Conservation (phyloP, 2,888 invertebrate genomes). For the Callyntrura sp. region DNA sequence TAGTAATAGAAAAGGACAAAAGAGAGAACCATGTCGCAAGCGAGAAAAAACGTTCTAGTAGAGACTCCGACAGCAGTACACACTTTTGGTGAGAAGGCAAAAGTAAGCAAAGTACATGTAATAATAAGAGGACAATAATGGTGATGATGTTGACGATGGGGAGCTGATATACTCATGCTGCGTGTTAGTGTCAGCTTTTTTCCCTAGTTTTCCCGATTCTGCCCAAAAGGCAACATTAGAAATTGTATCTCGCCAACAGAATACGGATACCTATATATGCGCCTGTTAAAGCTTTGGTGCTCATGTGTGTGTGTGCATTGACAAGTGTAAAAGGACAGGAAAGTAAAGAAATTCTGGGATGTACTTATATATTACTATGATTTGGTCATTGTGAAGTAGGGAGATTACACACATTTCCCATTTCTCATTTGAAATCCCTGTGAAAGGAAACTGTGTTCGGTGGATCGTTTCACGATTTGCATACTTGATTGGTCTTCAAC, state of each 20-base stretch:
- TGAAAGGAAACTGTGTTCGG: background rate
- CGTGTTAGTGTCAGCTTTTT: slow-evolving; percentile 56
- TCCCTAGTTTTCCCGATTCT: slow-evolving; percentile 68
- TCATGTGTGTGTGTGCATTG: too few species aligned
- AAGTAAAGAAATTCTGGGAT: too few species aligned
- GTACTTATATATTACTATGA: background rate
- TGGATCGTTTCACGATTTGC: background rate
- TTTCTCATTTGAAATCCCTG: background rate
- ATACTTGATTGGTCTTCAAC: background rate
- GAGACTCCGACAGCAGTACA: background rate
- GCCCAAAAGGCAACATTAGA: slow-evolving; percentile 25
- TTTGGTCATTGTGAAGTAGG: background rate
- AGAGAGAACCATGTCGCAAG: slow-evolving; percentile 48
- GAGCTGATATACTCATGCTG: slow-evolving; percentile 70
- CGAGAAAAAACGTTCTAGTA: slow-evolving; percentile 48
- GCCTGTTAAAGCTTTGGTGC: too few species aligned
- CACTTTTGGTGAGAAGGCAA: slow-evolving; percentile 36
- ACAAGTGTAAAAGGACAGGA: too few species aligned
- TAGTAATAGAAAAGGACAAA: slow-evolving; percentile 77
- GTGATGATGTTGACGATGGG: slow-evolving; percentile 71
- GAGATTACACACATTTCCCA: too few species aligned
- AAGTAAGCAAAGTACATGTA: slow-evolving; percentile 66
- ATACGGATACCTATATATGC: too few species aligned
- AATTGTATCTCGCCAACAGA: background rate
- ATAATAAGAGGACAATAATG: slow-evolving; percentile 64